Evolutionary conservation across 2,797 vertebrate species (phyloP), one percentile per base, ranked within the genome.

Genomic region (Myoxocephalus aenaeus): DNA sequence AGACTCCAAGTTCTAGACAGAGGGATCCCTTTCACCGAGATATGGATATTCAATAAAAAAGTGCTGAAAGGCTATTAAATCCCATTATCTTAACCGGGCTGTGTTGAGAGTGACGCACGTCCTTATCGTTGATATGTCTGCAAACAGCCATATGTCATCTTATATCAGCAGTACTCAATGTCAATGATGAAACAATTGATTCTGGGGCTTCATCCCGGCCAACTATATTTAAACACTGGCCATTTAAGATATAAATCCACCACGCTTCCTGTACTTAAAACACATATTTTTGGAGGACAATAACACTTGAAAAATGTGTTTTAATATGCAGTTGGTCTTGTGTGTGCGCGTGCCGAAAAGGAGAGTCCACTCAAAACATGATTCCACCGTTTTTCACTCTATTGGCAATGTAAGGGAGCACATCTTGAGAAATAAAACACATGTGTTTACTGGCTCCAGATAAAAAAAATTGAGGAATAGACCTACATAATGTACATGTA

Each of bases 1-100:
- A 77, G 38, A 66, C 22, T 70, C 13, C 70, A 51, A 57, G 42
- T n/a, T 38, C 0, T 17, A 68, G 74, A 79, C 6, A 64, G 66
- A 58, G 4, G n/a, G 42, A 62, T 79, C n/a, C n/a, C 29, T 86
- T 86, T 80, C 63, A 80, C 18, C 65, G 77, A 85, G 36, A 69
- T 74, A 82, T 70, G 59, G 83, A 80, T 84, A 74, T 79, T 87
- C 65, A 86, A 84, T 83, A 72, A 71, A 69, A 48, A 78, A 58
- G 64, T 42, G 71, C 70, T 81, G 46, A 76, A 71, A 69, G 85
- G 70, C 70, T n/a, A 70, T 75, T 80, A 70, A 80, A 75, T 79
- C 68, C 71, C 67, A 77, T 84, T 66, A 56, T 83, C 69, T 84
- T 42, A 65, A 74, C 36, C 54, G 62, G 69, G 70, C 62, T 56